Conservation (phyloP, 2,797 vertebrate genomes). For the Sparidentex hasta region DNA sequence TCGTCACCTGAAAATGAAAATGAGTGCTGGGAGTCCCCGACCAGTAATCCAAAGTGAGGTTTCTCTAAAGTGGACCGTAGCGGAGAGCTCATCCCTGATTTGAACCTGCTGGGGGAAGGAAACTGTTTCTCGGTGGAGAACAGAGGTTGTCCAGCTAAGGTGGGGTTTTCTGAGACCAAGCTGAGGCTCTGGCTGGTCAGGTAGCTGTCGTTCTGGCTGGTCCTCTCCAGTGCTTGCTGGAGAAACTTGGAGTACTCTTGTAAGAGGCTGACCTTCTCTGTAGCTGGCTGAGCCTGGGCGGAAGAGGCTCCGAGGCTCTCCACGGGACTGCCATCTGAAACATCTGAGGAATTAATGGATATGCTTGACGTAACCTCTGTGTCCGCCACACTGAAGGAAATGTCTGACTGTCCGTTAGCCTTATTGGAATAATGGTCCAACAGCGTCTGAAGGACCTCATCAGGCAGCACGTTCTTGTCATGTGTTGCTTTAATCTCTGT, state of each 20-base stretch:
- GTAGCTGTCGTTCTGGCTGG: slow-evolving; percentile 99
- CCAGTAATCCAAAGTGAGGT: slow-evolving; percentile 96
- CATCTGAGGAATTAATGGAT: slow-evolving; percentile 97
- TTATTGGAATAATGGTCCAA: slow-evolving; percentile 99
- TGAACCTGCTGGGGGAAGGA: slow-evolving; percentile 94
- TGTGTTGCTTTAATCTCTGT: slow-evolving; percentile 94
- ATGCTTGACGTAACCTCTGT: slow-evolving; percentile 98
- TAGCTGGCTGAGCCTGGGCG: slow-evolving; percentile 89
- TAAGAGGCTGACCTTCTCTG: slow-evolving; percentile 98
- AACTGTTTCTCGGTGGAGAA: slow-evolving; percentile 98
- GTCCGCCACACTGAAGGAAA: slow-evolving; percentile 95
- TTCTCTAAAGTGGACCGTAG: slow-evolving; percentile 96
- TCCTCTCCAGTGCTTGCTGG: slow-evolving; percentile 98
- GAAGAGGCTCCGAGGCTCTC: slow-evolving; percentile 89
- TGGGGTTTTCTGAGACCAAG: slow-evolving; percentile 95
- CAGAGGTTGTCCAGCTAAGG: slow-evolving; percentile 92
- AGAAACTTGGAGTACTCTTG: slow-evolving; percentile 99
- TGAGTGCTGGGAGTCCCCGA: slow-evolving; percentile 96
- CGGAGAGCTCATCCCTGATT: slow-evolving; percentile 96
- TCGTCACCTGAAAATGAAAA: slow-evolving; percentile 98
- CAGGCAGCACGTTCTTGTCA: slow-evolving; percentile 97
- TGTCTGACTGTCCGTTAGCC: slow-evolving; percentile 96
- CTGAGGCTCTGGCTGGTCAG: slow-evolving; percentile 98
- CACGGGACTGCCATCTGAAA: slow-evolving; percentile 90
- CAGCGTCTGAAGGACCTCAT: slow-evolving; percentile 98